phyloP scores from a whole-genome alignment of 2,888 invertebrate species.

The Drosophila anomelani region DNA sequence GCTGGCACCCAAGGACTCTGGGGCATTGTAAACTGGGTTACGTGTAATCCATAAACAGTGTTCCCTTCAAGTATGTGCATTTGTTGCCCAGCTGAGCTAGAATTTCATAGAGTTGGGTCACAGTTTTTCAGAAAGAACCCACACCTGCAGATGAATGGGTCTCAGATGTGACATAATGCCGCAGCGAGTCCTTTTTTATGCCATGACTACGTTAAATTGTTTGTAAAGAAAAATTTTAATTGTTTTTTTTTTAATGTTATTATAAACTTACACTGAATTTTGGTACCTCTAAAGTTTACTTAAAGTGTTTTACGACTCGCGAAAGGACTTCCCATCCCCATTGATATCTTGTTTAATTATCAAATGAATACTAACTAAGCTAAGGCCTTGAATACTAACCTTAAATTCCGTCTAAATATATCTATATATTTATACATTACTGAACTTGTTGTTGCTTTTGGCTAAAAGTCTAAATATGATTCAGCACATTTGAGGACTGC shows the following conservation, averaged over 20 bases:
- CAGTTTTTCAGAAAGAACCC: conserved; percentile 11
- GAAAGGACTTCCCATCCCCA: neutral
- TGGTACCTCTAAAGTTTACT: neutral
- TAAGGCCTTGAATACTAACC: neutral
- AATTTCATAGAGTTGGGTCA: conserved; percentile 9
- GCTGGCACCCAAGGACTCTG: conserved; percentile 31
- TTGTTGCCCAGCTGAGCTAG: conserved; percentile 15
- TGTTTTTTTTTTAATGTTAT: neutral
- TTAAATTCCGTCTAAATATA: neutral
- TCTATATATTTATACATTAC: neutral
- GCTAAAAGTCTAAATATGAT: neutral
- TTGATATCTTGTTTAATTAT: neutral
- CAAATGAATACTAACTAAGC: too few relatives aligned
- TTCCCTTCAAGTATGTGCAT: conserved; percentile 14
- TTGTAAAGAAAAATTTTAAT: neutral
- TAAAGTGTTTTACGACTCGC: neutral
- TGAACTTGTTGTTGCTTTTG: too few relatives aligned
- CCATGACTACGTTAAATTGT: neutral
- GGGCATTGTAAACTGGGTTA: conserved; percentile 48
- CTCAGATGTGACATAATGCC: neutral
- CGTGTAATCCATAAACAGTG: conserved; percentile 32
- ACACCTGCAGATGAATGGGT: neutral
- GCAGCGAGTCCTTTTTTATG: neutral
- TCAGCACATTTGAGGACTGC: neutral
- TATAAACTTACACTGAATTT: neutral